phyloP scores from a whole-genome alignment of 2,888 invertebrate species.

The Leptinotarsa haldemani region DNA sequence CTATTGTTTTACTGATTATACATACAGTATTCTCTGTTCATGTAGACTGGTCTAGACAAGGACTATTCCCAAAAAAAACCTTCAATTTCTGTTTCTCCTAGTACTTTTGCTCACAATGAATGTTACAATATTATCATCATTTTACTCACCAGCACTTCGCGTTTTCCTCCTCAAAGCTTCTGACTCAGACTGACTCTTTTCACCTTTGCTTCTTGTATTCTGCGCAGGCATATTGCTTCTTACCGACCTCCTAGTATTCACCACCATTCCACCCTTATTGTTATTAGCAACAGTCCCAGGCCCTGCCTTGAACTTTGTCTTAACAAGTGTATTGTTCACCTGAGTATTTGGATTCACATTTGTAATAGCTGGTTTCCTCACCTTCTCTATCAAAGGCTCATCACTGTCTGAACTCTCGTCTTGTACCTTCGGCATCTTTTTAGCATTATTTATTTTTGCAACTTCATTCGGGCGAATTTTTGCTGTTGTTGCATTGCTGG shows the following conservation, averaged over 20 bases:
- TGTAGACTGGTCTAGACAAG: too few relatives aligned
- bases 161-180: conserved; percentile 71
- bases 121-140: too few relatives aligned
- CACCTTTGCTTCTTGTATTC: conserved; percentile 63
- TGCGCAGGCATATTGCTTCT: conserved; percentile 58
- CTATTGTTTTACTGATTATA: too few relatives aligned
- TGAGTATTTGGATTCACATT: conserved; percentile 33
- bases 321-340: conserved; percentile 45
- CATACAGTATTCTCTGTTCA: too few relatives aligned
- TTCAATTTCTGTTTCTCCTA: too few relatives aligned
- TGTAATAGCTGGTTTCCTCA: conserved; percentile 65
- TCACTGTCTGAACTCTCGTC: conserved; percentile 84
- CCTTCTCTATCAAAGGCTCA: conserved; percentile 82
- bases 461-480: conserved; percentile 52
- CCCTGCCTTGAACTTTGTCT: conserved; percentile 47
- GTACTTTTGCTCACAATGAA: too few relatives aligned
- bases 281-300: conserved; percentile 44
- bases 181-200: conserved; percentile 54
- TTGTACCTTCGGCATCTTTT: conserved; percentile 51
- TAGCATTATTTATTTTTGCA: conserved; percentile 52
- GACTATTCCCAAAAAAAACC: too few relatives aligned
- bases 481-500: conserved; percentile 6
- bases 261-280: conserved; percentile 44
- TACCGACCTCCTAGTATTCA: conserved; percentile 62
- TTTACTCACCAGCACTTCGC: conserved; percentile 75